Base-by-base conservation (phyloP, 2,888 invertebrate genomes). In the Muscina levida region DNA sequence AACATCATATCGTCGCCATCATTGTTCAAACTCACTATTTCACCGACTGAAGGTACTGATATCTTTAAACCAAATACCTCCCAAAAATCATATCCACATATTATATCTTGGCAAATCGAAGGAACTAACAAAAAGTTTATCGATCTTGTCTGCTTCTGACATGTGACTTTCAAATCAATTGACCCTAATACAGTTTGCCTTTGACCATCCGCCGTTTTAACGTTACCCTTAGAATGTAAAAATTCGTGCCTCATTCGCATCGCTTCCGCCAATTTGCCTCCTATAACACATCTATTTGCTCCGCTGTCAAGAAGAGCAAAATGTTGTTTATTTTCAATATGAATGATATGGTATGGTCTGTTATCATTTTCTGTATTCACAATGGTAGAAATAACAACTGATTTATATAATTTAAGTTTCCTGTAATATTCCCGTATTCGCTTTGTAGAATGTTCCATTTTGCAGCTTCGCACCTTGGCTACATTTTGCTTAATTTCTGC, bases 41-140 rank as follows among this genome's bases (percentile, higher is more conserved):
- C 31, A 8, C 31, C 31, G 31, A 31, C 8, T 31, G 31, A 31
- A 31, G 8, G n/a, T n/a, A 65, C 13, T 5, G 24, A 66, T 26
- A 66, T 66, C 15, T n/a, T 17, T 48, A 48, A 15, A 15, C 46
- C 26, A 66, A 66, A 66, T 26, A 31, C 15, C 10, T 31, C 22
- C 24, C 65, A 65, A 26, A 65, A 65, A 46, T 65, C 65, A 24
- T 17, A 44, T 8, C 65, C 65, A 65, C 26, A 48, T 8, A 66
- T 48, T 6, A 66, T n/a, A 31, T 46, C 8, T n/a, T 46, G 65
- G 15, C 26, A 26, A 19, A 72, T 48, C 1, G 59, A 22, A 3
- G 72, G 72, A 8, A 72, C 48, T n/a, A 72, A 22, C 15, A 65
- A 53, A 65, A 72, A 65, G 19, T 72, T 22, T 13, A 72, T 19